phyloP scores from a whole-genome alignment of 2,888 invertebrate genomes.

The Drosophila atripex region DNA sequence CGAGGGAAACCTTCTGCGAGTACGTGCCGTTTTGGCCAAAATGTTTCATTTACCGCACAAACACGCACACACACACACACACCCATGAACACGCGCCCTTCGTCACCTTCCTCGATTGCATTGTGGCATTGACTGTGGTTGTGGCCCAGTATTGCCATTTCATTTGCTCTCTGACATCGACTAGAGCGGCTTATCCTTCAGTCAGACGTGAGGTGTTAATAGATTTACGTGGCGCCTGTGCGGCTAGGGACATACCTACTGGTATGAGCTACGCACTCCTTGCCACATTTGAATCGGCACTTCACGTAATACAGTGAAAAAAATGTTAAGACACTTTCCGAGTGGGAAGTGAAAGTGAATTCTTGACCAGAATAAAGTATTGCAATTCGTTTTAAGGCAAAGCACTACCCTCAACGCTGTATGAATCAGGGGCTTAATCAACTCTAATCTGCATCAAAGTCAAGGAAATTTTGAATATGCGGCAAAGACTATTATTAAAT shows the following conservation, averaged over 20 bases:
- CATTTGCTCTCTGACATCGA: neutral
- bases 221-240: constrained; percentile 70
- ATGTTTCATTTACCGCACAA: constrained; percentile 68
- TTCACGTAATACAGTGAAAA: constrained; percentile 10
- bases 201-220: constrained; percentile 73
- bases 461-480: too few species aligned
- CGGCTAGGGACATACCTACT: constrained; percentile 25
- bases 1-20: constrained; percentile 29
- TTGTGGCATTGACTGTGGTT: constrained; percentile 27
- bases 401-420: too few species aligned
- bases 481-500: too few species aligned
- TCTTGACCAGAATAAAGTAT: too few species aligned
- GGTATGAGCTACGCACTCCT: constrained; percentile 53
- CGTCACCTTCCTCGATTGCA: constrained; percentile 54
- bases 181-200: constrained; percentile 29
- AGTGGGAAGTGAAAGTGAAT: too few species aligned
- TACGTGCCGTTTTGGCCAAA: constrained; percentile 70
- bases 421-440: too few species aligned
- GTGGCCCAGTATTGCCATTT: constrained; percentile 5
- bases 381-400: too few species aligned
- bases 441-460: too few species aligned
- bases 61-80: constrained; percentile 2
- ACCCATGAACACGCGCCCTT: constrained; percentile 44
- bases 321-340: neutral
- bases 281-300: constrained; percentile 19